Evolutionary conservation across 2,113 vertebrate genomes (phyloP).

Genomic region (Lampris megalopsis): DNA sequence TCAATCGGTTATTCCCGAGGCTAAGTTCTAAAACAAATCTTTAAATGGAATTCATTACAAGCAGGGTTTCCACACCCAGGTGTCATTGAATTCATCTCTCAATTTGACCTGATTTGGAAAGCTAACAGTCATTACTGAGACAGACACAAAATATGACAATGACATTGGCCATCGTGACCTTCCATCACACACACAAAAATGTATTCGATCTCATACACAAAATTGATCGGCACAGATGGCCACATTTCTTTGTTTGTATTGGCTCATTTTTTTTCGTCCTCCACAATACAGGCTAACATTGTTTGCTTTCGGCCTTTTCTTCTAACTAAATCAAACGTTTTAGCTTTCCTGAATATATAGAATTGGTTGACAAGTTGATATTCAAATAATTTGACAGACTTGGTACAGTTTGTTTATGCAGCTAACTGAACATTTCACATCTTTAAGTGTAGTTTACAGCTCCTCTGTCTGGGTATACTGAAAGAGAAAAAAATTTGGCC

Average conservation of each 20-base stretch:
- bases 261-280: conserved; percentile 59
- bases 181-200: conserved; percentile 75
- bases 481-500: background rate
- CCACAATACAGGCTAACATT: conserved; percentile 17
- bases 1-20: conserved; percentile 82
- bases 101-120: conserved; percentile 83
- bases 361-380: conserved; percentile 38
- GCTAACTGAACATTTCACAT: background rate
- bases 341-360: conserved; percentile 48
- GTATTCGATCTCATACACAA: conserved; percentile 64
- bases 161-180: conserved; percentile 72
- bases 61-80: conserved; percentile 77
- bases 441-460: background rate
- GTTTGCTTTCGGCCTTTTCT: conserved; percentile 36
- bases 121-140: conserved; percentile 80
- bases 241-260: conserved; percentile 45
- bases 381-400: background rate
- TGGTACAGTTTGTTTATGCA: conserved; percentile 5
- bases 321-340: conserved; percentile 64
- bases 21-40: conserved; percentile 85
- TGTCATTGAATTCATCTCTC: conserved; percentile 84
- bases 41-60: conserved; percentile 85
- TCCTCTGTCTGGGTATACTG: background rate
- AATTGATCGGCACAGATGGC: conserved; percentile 77
- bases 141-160: conserved; percentile 77